These are phyloP conservation scores for Dusona sp. DNA, from an alignment of 2,888 invertebrate species.

Conservation along the genomic window DNA sequence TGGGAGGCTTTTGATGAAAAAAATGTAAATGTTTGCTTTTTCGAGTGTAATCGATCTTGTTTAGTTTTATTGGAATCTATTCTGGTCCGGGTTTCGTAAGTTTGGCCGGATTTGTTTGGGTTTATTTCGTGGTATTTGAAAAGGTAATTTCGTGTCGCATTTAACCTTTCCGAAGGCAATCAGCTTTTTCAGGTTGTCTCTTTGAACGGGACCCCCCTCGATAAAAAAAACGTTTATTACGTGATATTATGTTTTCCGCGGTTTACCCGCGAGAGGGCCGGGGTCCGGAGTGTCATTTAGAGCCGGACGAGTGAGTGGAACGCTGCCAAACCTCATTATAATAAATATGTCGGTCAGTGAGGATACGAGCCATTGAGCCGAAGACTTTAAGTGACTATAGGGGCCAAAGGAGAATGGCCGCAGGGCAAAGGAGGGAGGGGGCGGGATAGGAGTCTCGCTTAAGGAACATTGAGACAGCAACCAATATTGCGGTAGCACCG, in stretches of 20 bases:
- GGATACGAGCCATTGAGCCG: conserved; percentile 55
- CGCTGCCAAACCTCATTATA: conserved; percentile 60
- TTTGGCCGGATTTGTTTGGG: not conserved
- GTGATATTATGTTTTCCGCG: not conserved
- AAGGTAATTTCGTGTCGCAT: not conserved
- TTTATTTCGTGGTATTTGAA: not conserved
- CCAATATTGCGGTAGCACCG: conserved; percentile 59
- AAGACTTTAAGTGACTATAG: conserved; percentile 29
- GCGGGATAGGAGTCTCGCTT: conserved; percentile 14
- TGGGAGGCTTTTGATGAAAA: not conserved
- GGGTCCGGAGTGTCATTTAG: not conserved
- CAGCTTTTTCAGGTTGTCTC: not conserved
- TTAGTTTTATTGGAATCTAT: not conserved
- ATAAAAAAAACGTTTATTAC: not conserved
- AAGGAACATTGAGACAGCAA: conserved; percentile 44
- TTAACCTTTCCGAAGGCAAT: conserved; percentile 12
- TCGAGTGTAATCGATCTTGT: not conserved
- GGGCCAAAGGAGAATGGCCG: not conserved
- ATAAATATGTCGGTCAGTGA: conserved; percentile 67
- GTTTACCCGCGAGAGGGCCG: not conserved
- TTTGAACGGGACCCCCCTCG: not conserved
- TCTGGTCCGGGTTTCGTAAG: not conserved
- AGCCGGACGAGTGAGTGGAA: conserved; percentile 41
- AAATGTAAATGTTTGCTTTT: not conserved
- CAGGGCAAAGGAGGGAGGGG: conserved; percentile 4